phyloP scores from a whole-genome alignment of 2,113 vertebrate species.

The Megaceryle maxima region DNA sequence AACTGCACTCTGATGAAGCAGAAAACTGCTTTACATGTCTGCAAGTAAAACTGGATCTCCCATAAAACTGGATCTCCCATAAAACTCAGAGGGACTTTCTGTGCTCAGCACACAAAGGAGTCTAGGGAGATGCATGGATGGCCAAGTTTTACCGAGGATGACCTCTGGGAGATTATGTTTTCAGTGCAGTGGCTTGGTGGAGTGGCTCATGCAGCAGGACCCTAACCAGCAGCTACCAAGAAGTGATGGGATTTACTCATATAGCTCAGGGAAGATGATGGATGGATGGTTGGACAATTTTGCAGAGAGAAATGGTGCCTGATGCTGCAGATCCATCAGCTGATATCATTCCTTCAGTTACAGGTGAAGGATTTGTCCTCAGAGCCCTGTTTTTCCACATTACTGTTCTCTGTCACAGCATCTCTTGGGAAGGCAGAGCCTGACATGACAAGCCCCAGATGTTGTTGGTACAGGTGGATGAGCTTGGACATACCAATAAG shows the following conservation, averaged over 20 bases:
- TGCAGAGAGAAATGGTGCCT: neutral
- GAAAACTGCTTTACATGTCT: neutral
- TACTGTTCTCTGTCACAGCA: neutral
- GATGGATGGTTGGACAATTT: neutral
- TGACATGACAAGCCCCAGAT: neutral
- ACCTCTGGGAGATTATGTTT: neutral
- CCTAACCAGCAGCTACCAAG: neutral
- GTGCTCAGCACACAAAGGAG: neutral
- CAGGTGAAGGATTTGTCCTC: neutral
- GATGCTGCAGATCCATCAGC: neutral
- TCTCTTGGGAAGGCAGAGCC: neutral
- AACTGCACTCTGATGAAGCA: neutral
- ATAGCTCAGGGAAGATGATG: neutral
- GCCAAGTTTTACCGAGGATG: neutral
- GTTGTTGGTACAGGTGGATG: neutral
- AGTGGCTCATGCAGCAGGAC: neutral
- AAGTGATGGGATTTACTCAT: neutral
- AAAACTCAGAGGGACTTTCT: neutral
- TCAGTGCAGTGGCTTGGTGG: neutral
- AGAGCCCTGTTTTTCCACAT: neutral
- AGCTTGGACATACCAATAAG: neutral
- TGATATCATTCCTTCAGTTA: neutral
- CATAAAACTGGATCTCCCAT: neutral
- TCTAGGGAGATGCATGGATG: accelerated
- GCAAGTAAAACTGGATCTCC: neutral